phyloP scores from a whole-genome alignment of 2,113 vertebrate species.

The Epinephelus fuscoguttatus region DNA sequence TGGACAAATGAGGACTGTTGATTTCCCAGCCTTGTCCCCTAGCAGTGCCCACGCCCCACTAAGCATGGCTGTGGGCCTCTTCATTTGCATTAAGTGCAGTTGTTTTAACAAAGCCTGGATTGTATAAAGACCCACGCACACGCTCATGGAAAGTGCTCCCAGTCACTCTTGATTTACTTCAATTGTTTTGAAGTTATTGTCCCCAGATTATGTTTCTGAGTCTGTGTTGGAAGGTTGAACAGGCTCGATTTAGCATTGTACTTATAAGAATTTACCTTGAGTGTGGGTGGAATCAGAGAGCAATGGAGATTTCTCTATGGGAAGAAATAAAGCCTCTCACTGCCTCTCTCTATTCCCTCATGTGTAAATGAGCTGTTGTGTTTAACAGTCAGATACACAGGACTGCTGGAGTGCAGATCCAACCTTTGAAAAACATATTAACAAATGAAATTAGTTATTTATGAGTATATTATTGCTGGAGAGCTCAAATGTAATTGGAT shows the following conservation, averaged over 20 bases:
- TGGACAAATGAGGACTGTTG: conserved; percentile 38
- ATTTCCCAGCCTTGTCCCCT: conserved; percentile 49
- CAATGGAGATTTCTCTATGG: not conserved
- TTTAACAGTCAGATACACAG: not conserved
- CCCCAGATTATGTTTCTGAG: conserved; percentile 48
- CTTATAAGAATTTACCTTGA: conserved; percentile 27
- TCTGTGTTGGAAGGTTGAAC: conserved; percentile 34
- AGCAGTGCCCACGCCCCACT: conserved; percentile 54
- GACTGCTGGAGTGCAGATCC: not conserved
- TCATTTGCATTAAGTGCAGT: conserved; percentile 77
- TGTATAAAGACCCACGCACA: conserved; percentile 59
- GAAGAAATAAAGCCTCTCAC: conserved; percentile 12
- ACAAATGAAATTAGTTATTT: conserved; percentile 29
- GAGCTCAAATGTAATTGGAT: conserved; percentile 43
- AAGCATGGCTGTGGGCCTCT: conserved; percentile 54
- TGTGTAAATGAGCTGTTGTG: conserved; percentile 21
- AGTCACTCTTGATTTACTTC: conserved; percentile 69
- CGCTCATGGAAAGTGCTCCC: conserved; percentile 53
- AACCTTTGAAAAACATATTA: not conserved
- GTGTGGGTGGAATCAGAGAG: conserved; percentile 3
- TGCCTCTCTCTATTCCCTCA: not conserved
- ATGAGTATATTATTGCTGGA: conserved; percentile 12
- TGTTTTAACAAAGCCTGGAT: conserved; percentile 74
- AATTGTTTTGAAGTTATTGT: conserved; percentile 69
- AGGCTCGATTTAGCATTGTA: conserved; percentile 20